These are phyloP conservation scores for Plotosus lineatus DNA, from an alignment of 2,113 vertebrate species.

Conservation along the genomic window DNA sequence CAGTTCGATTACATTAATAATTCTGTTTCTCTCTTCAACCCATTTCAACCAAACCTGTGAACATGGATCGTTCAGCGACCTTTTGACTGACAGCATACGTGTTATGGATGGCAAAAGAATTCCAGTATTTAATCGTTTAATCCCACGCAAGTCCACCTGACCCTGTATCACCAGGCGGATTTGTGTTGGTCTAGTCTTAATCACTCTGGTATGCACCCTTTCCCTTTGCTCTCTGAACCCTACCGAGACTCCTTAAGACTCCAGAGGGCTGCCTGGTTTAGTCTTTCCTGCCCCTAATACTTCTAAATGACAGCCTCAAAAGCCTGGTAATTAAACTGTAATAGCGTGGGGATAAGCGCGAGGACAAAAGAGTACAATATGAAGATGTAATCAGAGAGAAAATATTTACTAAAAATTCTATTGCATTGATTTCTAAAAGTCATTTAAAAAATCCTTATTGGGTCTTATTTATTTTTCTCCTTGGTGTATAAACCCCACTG, in stretches of 20 bases:
- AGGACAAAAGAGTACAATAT: neutral
- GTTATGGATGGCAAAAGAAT: slow-evolving; percentile 4
- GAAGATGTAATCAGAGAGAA: neutral
- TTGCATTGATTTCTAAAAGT: neutral
- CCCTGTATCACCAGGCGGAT: neutral
- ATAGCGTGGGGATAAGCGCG: neutral
- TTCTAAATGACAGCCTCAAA: neutral
- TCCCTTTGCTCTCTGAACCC: slow-evolving; percentile 58
- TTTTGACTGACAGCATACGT: neutral
- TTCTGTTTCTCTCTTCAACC: neutral
- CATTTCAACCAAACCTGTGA: neutral
- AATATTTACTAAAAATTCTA: neutral
- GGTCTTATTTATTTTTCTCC: neutral
- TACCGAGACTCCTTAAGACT: slow-evolving; percentile 56
- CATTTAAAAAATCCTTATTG: neutral
- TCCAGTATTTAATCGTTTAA: slow-evolving; percentile 24
- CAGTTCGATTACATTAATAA: neutral
- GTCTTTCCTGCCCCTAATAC: slow-evolving; percentile 13
- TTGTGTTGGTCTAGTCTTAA: slow-evolving; percentile 28
- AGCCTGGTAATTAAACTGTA: neutral
- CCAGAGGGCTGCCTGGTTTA: slow-evolving; percentile 1
- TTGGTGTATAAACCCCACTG: neutral
- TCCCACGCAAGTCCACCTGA: slow-evolving; percentile 2
- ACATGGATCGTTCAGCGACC: neutral
- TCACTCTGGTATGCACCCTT: slow-evolving; percentile 44